Evolutionary conservation across 1,140 invertebrate genomes (phyloP).

Genomic region (Euura lappo): DNA sequence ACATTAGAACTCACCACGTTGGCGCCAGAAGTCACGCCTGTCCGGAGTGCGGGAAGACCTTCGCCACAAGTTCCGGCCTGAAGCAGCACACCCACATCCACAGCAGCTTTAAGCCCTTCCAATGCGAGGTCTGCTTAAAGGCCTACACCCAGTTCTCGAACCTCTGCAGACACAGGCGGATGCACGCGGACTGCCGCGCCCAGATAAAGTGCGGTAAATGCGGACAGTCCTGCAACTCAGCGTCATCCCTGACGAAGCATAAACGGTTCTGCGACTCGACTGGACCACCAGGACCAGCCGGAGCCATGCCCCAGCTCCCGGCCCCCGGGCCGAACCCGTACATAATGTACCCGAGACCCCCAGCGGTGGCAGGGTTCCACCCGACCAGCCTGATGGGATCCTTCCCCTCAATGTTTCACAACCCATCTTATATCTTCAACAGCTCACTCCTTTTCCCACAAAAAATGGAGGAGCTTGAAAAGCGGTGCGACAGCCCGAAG

Average conservation of each 20-base stretch:
- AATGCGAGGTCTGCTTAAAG: conserved; percentile 90
- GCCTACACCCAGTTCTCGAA: conserved; percentile 99
- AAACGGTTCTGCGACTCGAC: conserved; percentile 84
- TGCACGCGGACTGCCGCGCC: conserved; percentile 92
- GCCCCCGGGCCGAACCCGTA: conserved; percentile 68
- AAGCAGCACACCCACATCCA: conserved; percentile 99
- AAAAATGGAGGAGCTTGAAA: conserved; percentile 45
- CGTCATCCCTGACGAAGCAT: conserved; percentile 84
- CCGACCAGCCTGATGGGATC: conserved; percentile 56
- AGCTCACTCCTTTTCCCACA: conserved; percentile 66
- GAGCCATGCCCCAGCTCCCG: conserved; percentile 60
- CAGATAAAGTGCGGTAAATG: conserved; percentile 93
- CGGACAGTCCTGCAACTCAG: conserved; percentile 87
- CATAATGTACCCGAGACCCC: conserved; percentile 68
- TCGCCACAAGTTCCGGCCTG: conserved; percentile 94
- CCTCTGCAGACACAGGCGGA: conserved; percentile 97
- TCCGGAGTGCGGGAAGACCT: conserved; percentile 97
- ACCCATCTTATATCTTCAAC: conserved; percentile 66
- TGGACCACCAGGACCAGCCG: conserved; percentile 52
- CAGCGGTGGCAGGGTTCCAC: conserved; percentile 59
- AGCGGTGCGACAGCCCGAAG: conserved; percentile 45
- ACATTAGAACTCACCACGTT: conserved; percentile 92
- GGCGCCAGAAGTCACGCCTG: conserved; percentile 94
- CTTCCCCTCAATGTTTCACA: conserved; percentile 64
- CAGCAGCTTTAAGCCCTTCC: conserved; percentile 97